These are phyloP conservation scores for Anolis sagrei DNA, from an alignment of 2,113 vertebrate genomes.

Conservation along the genomic window DNA sequence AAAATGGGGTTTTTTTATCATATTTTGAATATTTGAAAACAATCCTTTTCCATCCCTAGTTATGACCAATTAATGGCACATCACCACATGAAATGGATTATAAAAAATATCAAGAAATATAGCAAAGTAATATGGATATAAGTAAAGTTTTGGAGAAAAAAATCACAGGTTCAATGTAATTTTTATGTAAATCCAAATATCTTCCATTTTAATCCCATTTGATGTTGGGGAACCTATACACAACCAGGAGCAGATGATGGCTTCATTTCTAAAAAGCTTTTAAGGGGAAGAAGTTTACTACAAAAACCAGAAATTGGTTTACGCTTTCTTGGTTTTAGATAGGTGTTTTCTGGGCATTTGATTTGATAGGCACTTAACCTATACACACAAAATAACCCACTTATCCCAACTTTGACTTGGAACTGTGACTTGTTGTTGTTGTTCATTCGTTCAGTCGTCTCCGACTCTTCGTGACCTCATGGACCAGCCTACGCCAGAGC, in stretches of 20 bases:
- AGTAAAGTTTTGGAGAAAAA: neutral
- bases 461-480: no score
- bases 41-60: neutral
- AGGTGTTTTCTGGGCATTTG: neutral
- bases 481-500: no score
- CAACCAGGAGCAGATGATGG: neutral
- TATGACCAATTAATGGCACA: neutral
- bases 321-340: neutral
- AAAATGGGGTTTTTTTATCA: no score
- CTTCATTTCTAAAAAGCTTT: no score
- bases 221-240: neutral
- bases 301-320: neutral
- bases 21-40: no score
- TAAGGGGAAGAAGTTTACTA: no score
- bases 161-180: neutral
- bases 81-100: neutral
- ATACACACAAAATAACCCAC: neutral
- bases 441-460: no score
- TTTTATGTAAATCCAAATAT: neutral
- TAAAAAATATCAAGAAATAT: neutral
- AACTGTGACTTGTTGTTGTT: neutral
- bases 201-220: neutral
- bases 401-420: neutral
- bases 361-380: neutral
- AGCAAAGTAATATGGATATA: no score